Base-by-base conservation (phyloP, 2,797 vertebrate genomes). In the Scolopax bukidnonensis region DNA sequence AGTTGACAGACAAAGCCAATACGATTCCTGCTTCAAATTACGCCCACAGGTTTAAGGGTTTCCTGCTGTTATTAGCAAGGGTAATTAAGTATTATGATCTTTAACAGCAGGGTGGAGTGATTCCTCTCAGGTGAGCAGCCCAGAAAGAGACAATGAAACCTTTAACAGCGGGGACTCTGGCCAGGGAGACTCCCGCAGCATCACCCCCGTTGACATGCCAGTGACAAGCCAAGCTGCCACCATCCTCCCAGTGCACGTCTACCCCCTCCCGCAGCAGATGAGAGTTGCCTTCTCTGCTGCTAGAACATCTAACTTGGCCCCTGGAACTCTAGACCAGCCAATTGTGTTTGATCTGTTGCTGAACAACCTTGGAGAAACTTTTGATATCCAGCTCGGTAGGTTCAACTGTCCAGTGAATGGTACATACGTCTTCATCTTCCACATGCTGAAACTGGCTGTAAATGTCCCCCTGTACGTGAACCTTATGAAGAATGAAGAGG, bases 401-500 rank as follows among this genome's bases (percentile, higher is more conserved):
- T 99, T 99, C 97, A 99, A 98, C 95, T 99, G 99, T 93, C 99
- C 99, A 0, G 98, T 98, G 68, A 98, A 98, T 6, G 99, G 99
- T 78, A 99, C 99, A 15, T 99, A 99, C 0, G 99, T 99, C 85
- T 99, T 99, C 97, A 98, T 99, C 92, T 99, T 99, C 97, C 99
- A 99, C 98, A 99, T 99, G 98, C 98, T 99, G 65, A 99, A 99
- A 97, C 98, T 99, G 68, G 99, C 99, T 12, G 98, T 99, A 47
- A 99, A 99, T 16, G 99, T 99, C 76, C 99, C 99, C 0, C 98
- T 99, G 32, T 99, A 99, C 20, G 98, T 99, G 92, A 99, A 99
- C 95, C 98, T 99, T 77, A 99, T 99, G 99, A 98, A 99, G 96
- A 99, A 99, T 0, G 99, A 99, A 61, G 99, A 99, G 91, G 99